These are phyloP conservation scores for Folsomia candida DNA, from an alignment of 2,888 invertebrate genomes.

Conservation along the genomic window DNA sequence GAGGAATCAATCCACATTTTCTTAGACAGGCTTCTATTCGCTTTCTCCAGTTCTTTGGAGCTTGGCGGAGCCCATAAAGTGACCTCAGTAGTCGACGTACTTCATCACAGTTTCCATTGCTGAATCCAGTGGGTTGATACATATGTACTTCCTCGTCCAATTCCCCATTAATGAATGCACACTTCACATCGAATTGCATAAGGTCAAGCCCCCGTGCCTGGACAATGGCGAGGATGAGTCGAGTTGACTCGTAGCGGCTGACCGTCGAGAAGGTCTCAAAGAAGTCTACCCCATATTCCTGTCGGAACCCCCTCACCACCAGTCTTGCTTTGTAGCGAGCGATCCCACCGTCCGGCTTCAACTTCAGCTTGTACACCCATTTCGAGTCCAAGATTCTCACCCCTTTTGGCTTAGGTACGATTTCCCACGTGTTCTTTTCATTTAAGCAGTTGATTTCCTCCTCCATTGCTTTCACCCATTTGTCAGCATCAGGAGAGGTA, in stretches of 20 bases:
- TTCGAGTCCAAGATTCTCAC: constrained; percentile 9
- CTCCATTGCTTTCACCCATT: constrained; percentile 30
- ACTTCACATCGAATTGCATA: no score
- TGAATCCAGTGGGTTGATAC: constrained; percentile 42
- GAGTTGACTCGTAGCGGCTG: constrained; percentile 26
- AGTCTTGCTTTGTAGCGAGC: constrained; percentile 27
- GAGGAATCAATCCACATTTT: constrained; percentile 16
- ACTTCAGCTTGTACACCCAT: constrained; percentile 28
- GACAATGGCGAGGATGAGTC: constrained; percentile 18
- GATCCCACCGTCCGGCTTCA: neutral
- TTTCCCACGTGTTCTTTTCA: constrained; percentile 11
- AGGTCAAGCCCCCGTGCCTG: no score
- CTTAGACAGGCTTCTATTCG: constrained; percentile 23
- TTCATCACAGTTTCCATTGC: neutral
- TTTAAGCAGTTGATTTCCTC: constrained; percentile 19
- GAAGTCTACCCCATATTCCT: constrained; percentile 26
- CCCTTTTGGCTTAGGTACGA: constrained; percentile 14
- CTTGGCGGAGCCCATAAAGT: constrained; percentile 45
- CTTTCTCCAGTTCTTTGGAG: constrained; percentile 41
- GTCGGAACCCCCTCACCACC: constrained; percentile 21
- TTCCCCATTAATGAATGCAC: no score
- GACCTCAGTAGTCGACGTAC: constrained; percentile 36
- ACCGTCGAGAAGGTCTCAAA: constrained; percentile 31
- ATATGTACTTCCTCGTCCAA: no score
- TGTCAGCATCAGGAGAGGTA: neutral